Evolutionary conservation across 2,888 invertebrate genomes (phyloP).

Genomic region (Athalia rosae): DNA sequence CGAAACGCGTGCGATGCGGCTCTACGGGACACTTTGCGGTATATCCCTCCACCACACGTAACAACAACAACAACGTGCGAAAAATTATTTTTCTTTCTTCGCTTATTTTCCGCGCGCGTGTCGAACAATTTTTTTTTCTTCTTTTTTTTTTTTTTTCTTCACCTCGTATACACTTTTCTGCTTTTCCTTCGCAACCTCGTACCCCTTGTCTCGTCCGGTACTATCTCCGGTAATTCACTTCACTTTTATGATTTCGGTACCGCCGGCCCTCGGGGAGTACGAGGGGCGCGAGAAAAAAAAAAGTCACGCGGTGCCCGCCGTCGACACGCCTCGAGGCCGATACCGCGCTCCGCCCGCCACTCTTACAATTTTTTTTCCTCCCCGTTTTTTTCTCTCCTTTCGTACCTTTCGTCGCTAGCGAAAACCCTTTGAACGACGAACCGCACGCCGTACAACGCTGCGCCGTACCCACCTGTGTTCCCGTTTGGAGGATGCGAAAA

Average conservation of each 20-base stretch:
- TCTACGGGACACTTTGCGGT: slow-evolving; percentile 8
- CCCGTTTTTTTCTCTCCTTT: background rate
- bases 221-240: slow-evolving; percentile 25
- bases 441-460: background rate
- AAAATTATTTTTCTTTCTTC: background rate
- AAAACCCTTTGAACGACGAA: slow-evolving; percentile 7
- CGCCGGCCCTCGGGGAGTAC: background rate
- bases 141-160: background rate
- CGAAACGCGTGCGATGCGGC: slow-evolving; percentile 17
- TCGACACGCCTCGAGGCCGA: background rate
- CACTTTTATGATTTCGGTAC: slow-evolving; percentile 32
- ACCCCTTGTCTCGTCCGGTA: background rate
- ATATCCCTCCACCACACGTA: background rate
- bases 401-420: slow-evolving; percentile 2
- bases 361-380: slow-evolving; percentile 12
- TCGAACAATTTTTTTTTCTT: background rate
- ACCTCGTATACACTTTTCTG: background rate
- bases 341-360: background rate
- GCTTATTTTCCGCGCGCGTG: background rate
- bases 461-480: background rate
- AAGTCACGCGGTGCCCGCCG: background rate
- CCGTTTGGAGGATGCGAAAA: slow-evolving; percentile 1
- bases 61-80: background rate
- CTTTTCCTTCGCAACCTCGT: background rate
- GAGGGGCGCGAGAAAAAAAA: slow-evolving; percentile 23